Base-by-base conservation (phyloP, 2,797 vertebrate species). In the Microctenopoma steveboyesi region DNA sequence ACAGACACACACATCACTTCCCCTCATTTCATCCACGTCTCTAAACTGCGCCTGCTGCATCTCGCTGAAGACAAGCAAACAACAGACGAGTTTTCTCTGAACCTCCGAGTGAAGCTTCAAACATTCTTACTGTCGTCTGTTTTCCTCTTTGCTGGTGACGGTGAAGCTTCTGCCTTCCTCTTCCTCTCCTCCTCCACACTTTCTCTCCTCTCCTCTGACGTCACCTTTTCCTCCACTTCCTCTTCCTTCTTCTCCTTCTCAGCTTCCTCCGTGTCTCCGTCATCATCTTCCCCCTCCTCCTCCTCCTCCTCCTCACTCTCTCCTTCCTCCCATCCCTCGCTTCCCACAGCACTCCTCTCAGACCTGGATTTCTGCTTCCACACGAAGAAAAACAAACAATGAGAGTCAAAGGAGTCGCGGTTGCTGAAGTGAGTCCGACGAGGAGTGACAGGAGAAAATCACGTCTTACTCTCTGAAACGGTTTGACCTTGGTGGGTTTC, bases 401-500 rank as follows among this genome's bases (percentile, higher is more conserved):
- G 9, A 33, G 18, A 18, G 18, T 18, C 18, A 18, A 18, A 18
- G 18, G 3, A n/a, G 27, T 49, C 18, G 1, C 0, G 12, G 40
- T 43, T 4, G 39, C n/a, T 49, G 16, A 40, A 40, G n/a, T 4
- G 6, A n/a, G 4, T 33, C 6, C n/a, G 15, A 27, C 0, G 1
- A 59, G 27, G 13, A 63, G 58, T 69, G 74, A 79, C 64, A 1
- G 14, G 43, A 39, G n/a, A 27, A 64, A 52, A 74, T 73, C 6
- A 11, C 55, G 62, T 85, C 94, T 93, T 86, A 98, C 97, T 89
- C 95, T 93, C 89, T 96, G 95, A 92, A 95, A 95, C 64, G 96
- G 94, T 93, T 98, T 99, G 82, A 99, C 92, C 82, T 98, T 97
- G 78, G 97, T 96, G 75, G 95, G 96, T 91, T 97, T 99, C 84